Conservation (phyloP, 2,113 vertebrate species). For the Desmodus rotundus region DNA sequence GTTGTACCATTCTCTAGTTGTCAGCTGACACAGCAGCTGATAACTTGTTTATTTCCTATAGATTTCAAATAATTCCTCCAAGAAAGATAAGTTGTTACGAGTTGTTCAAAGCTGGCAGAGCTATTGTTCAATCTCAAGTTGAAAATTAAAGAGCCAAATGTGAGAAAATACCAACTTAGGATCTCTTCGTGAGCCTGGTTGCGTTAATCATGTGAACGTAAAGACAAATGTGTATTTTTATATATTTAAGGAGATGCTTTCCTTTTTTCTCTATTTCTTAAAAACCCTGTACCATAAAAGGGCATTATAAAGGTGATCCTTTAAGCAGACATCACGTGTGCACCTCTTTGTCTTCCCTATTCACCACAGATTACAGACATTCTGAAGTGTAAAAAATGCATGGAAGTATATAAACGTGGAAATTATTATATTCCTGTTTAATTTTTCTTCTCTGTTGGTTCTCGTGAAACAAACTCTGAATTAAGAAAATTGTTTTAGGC, state of each 20-base stretch:
- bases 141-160: not conserved
- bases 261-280: not conserved
- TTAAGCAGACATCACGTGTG: not conserved
- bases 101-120: not conserved
- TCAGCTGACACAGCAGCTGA: not conserved
- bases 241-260: not conserved
- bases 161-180: not conserved
- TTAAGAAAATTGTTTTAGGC: not conserved
- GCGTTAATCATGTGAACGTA: not conserved
- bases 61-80: not conserved
- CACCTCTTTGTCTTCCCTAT: not conserved
- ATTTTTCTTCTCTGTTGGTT: not conserved
- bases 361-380: not conserved
- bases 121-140: not conserved
- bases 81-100: not conserved
- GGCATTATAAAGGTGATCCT: not conserved
- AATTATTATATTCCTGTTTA: not conserved
- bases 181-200: not conserved
- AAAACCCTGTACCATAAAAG: not conserved
- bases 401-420: not conserved
- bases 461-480: not conserved
- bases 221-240: not conserved
- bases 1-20: not conserved
- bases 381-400: not conserved
- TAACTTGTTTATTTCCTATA: not conserved